phyloP scores from a whole-genome alignment of 2,797 vertebrate genomes.

The Meda fulgida region DNA sequence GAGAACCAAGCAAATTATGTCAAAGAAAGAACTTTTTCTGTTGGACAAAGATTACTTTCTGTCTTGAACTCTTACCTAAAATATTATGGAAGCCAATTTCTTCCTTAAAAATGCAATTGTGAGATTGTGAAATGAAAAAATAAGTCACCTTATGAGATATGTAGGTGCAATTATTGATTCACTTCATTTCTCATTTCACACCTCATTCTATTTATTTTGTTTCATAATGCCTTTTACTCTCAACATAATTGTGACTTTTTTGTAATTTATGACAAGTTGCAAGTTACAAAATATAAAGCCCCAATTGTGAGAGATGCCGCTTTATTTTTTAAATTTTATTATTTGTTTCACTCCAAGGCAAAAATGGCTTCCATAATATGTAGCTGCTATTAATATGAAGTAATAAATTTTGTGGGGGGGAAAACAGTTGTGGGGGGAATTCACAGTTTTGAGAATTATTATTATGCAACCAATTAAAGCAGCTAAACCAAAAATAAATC shows the following conservation, averaged over 20 bases:
- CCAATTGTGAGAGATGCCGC: background rate
- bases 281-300: background rate
- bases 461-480: background rate
- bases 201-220: background rate
- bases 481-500: background rate
- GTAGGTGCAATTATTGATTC: background rate
- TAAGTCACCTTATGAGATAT: background rate
- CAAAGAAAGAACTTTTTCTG: constrained; percentile 6
- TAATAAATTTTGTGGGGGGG: fast-evolving
- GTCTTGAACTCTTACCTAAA: background rate
- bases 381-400: background rate
- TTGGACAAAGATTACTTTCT: background rate
- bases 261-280: background rate
- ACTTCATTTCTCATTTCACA: no score
- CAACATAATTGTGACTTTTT: background rate
- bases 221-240: background rate
- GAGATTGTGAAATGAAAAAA: background rate
- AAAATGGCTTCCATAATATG: background rate
- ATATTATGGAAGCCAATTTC: background rate
- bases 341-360: background rate
- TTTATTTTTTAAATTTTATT: no score
- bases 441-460: background rate
- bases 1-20: background rate
- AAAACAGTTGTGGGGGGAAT: no score
- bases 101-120: background rate